phyloP scores from a whole-genome alignment of 2,888 invertebrate genomes.

The Aleiodes alternator region DNA sequence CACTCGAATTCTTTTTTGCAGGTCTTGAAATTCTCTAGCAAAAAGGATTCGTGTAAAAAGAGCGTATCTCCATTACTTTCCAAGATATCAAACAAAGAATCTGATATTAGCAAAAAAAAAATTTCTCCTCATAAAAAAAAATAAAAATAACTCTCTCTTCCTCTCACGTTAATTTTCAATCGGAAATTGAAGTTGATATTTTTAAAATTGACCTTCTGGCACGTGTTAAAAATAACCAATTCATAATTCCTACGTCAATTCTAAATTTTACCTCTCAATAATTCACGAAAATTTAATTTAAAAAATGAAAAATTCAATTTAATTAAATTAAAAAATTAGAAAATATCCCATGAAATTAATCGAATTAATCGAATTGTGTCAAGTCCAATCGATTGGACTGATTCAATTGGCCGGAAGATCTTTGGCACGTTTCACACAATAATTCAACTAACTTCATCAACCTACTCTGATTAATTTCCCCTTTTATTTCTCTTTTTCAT shows the following conservation, averaged over 20 bases:
- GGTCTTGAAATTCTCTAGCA: too few species aligned
- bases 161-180: background rate
- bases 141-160: background rate
- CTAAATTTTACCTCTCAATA: background rate
- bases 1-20: too few species aligned
- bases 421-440: conserved; percentile 21
- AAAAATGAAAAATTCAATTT: background rate
- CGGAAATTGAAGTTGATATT: background rate
- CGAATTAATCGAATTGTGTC: background rate
- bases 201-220: conserved; percentile 1
- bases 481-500: background rate
- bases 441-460: conserved; percentile 29
- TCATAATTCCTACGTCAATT: background rate
- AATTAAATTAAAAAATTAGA: background rate
- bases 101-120: too few species aligned
- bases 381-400: conserved; percentile 25
- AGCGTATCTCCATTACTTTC: too few species aligned
- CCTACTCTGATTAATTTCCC: conserved; percentile 6
- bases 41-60: too few species aligned
- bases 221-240: background rate
- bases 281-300: too few species aligned
- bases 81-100: too few species aligned
- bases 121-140: too few species aligned
- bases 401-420: conserved; percentile 46
- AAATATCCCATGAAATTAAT: background rate